phyloP scores from a whole-genome alignment of 2,888 invertebrate species.

The Pachliopta kotzebuea region DNA sequence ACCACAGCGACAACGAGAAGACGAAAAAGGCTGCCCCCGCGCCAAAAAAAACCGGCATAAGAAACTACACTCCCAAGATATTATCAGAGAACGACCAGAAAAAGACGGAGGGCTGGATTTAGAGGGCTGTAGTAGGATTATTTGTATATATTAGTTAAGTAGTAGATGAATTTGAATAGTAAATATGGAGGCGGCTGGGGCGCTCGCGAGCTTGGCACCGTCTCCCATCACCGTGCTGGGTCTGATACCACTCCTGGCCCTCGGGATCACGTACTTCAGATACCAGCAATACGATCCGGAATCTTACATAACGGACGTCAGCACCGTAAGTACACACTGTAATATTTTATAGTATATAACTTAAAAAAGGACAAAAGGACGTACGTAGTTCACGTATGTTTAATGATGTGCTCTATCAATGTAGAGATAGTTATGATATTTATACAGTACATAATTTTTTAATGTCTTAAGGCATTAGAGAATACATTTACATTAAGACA shows the following conservation, averaged over 20 bases:
- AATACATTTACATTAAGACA: no score
- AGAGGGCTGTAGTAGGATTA: conserved; percentile 70
- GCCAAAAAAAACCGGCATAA: conserved; percentile 81
- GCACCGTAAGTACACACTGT: conserved; percentile 79
- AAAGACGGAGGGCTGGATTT: conserved; percentile 84
- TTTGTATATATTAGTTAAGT: conserved; percentile 71
- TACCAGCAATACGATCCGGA: conserved; percentile 92
- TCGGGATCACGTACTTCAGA: conserved; percentile 89
- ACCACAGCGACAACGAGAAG: conserved; percentile 66
- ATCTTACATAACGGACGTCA: conserved; percentile 85
- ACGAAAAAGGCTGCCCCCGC: conserved; percentile 62
- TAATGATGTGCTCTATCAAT: no score
- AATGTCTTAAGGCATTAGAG: no score
- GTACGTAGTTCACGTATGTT: no score
- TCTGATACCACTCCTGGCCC: conserved; percentile 89
- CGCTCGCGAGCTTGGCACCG: conserved; percentile 80
- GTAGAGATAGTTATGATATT: no score
- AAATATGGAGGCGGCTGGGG: conserved; percentile 75
- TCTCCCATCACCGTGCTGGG: conserved; percentile 85
- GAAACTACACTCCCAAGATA: conserved; percentile 87
- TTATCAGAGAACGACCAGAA: conserved; percentile 79
- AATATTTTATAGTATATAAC: no score
- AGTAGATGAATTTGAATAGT: conserved; percentile 64
- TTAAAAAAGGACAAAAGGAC: no score
- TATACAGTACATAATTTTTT: no score